Evolutionary conservation across 2,113 vertebrate genomes (phyloP), one percentile per base, ranked within the genome.

Genomic region (Odocoileus virginianus): DNA sequence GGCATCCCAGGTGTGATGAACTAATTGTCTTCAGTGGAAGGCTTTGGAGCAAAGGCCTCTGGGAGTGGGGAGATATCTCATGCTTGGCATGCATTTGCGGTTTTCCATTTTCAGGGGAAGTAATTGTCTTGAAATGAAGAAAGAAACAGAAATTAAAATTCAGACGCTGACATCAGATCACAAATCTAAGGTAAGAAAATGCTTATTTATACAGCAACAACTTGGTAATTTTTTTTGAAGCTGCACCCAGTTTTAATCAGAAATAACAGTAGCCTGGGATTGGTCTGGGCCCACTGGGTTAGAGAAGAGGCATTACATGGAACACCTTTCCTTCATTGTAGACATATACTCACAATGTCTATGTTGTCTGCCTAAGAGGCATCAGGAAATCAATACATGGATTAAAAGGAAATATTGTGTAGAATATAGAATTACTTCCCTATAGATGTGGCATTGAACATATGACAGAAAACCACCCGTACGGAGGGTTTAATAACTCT

Each of bases 141-240:
- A 99, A 98, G 99, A 99, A 99, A 99, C 99, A 0, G 99, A 99
- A 98, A 99, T 99, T 98, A 99, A 99, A 99, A 99, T 99, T 98
- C 99, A 99, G 98, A 99, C 99, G 1, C 97, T 99, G 94, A 99
- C 98, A 74, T 99, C 99, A 58, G 99, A 99, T 98, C 99, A 99
- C 98, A 99, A 99, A 99, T 99, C 99, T 90, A 99, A 99, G 99
- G 99, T 99, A 99, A 98, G 99, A 97, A 98, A 98, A 97, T 85
- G 92, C 23, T 45, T 96, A 9, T 95, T 98, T 98, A 94, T 93
- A 82, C 17, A 95, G 86, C 83, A 79, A 23, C 76, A 79, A 87
- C 93, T 93, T 98, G 57, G 23, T 87, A 25, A 92, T 43, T 79
- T 88, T 33, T 83, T 97, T 89, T 47, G 25, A 55, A n/a, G 27